These are phyloP conservation scores for Lithosia quadra DNA, from an alignment of 2,888 invertebrate species.

Conservation along the genomic window DNA sequence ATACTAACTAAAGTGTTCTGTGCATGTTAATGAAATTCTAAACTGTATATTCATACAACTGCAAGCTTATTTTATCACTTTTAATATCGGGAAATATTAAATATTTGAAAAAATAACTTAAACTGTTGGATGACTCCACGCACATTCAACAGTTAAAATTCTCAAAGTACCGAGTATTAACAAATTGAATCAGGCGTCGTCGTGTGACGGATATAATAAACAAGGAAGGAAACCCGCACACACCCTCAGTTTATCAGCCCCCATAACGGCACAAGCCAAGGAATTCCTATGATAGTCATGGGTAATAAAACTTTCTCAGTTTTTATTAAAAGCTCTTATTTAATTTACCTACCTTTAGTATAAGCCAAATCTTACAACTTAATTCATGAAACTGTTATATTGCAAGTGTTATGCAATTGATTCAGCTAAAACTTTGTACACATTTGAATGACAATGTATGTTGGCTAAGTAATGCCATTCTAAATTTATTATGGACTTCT, in stretches of 20 bases:
- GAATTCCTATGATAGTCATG: neutral
- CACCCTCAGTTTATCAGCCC: neutral
- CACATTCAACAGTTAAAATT: neutral
- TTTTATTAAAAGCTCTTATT: neutral
- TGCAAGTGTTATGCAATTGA: too few species aligned
- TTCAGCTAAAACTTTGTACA: neutral
- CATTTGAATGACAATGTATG: too few species aligned
- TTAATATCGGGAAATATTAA: neutral
- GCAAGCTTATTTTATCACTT: neutral
- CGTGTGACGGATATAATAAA: neutral
- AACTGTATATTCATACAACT: neutral
- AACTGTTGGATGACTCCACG: neutral
- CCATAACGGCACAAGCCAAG: neutral
- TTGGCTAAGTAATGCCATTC: neutral
- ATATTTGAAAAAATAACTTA: neutral
- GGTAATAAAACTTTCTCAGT: neutral
- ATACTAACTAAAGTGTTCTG: neutral
- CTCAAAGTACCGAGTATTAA: neutral
- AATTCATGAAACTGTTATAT: neutral
- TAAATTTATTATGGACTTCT: neutral
- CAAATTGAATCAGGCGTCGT: neutral
- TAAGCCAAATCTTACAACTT: neutral
- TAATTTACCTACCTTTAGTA: neutral
- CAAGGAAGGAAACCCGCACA: neutral
- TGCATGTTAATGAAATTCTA: neutral